Evolutionary conservation across 2,797 vertebrate genomes (phyloP).

Genomic region (Epinephelus malabaricus): DNA sequence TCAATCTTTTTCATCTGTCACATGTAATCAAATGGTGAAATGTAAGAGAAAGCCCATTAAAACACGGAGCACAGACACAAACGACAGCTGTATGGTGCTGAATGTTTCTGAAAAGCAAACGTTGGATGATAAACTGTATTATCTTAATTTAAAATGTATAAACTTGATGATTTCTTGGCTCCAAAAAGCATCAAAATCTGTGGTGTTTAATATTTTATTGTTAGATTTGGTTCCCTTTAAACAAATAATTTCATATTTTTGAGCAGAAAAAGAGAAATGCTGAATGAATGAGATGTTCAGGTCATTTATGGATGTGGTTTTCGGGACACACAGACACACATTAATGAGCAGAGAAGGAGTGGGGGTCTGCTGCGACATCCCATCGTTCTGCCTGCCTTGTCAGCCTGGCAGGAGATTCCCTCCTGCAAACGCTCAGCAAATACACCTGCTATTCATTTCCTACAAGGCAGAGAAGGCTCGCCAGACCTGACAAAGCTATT

Average conservation of each 20-base stretch:
- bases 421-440: slow-evolving; percentile 80
- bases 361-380: slow-evolving; percentile 61
- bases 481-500: slow-evolving; percentile 86
- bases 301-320: not conserved
- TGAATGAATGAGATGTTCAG: not conserved
- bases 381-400: slow-evolving; percentile 64
- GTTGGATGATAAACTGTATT: too few species aligned
- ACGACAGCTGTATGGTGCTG: too few species aligned
- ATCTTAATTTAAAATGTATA: too few species aligned
- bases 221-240: not conserved
- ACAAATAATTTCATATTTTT: not conserved
- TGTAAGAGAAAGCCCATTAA: too few species aligned
- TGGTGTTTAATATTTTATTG: too few species aligned
- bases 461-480: slow-evolving; percentile 74
- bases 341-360: slow-evolving; percentile 37
- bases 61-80: too few species aligned
- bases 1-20: too few species aligned
- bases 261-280: not conserved
- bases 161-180: too few species aligned
- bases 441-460: slow-evolving; percentile 86
- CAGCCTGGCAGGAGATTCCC: slow-evolving; percentile 80
- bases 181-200: too few species aligned
- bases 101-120: too few species aligned
- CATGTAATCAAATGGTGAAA: too few species aligned
- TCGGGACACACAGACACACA: slow-evolving; percentile 6